A percentile compares a stretch with the other conserved stretches of the same genome.
These are phyloP conservation scores for Drosophila murphyi DNA, from an alignment of 1,140 invertebrate genomes.

Conservation along the genomic window DNA sequence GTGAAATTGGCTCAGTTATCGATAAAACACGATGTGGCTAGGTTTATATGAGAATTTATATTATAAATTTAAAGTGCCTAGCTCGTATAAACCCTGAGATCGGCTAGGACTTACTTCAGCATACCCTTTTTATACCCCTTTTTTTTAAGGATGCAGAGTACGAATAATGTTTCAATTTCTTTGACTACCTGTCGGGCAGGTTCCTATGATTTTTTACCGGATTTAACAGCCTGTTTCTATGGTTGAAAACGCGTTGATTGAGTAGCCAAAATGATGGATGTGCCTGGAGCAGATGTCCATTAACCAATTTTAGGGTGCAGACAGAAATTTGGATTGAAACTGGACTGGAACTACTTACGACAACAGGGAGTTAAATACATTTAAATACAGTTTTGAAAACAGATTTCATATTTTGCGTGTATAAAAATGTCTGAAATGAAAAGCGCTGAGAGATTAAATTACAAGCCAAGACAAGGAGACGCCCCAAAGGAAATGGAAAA, in stretches of 20 bases:
- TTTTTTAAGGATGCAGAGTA: too few relatives aligned
- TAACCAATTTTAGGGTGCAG: neutral
- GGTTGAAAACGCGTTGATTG: conserved; percentile 16
- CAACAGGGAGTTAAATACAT: neutral
- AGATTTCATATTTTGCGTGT: conserved; percentile 2
- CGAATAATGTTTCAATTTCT: too few relatives aligned
- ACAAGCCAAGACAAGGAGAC: conserved; percentile 39
- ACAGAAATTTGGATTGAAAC: conserved; percentile 1
- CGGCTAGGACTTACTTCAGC: too few relatives aligned
- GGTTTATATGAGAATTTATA: too few relatives aligned
- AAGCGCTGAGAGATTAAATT: conserved; percentile 67
- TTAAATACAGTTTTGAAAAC: conserved; percentile 16
- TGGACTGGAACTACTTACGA: neutral
- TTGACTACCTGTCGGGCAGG: too few relatives aligned
- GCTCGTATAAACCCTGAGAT: too few relatives aligned
- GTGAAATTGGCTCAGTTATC: too few relatives aligned
- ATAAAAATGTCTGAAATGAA: conserved; percentile 28
- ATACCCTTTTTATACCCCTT: too few relatives aligned
- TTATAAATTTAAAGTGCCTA: too few relatives aligned
- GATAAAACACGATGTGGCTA: too few relatives aligned
- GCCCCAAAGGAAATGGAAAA: conserved; percentile 45
- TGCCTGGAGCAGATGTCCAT: neutral
- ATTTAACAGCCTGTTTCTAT: neutral
- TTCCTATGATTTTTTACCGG: too few relatives aligned
- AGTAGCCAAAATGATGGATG: conserved; percentile 24